Evolutionary conservation across 2,797 vertebrate species (phyloP).

Genomic region (Pelobates cultripes): DNA sequence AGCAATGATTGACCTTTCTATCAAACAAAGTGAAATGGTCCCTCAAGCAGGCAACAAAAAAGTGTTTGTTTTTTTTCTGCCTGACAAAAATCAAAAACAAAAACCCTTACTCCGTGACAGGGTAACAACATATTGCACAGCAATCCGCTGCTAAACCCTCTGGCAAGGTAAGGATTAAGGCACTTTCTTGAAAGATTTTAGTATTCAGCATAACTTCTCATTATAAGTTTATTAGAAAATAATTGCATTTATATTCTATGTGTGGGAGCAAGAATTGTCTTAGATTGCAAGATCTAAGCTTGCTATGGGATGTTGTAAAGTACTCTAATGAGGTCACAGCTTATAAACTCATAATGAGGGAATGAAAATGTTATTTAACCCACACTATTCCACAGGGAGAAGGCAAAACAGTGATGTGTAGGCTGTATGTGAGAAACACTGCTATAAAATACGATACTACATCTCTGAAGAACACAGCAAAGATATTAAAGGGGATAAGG

Average conservation of each 20-base stretch:
- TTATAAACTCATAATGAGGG: constrained; percentile 2
- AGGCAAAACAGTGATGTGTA: not conserved
- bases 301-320: not conserved
- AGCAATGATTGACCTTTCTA: constrained; percentile 34
- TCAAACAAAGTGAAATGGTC: constrained; percentile 35
- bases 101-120: not conserved
- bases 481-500: too few species aligned
- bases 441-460: too few species aligned
- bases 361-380: constrained; percentile 6
- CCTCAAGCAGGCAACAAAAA: constrained; percentile 3
- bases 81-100: not conserved
- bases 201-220: not conserved
- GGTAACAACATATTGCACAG: constrained; percentile 5
- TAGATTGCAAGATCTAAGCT: not conserved
- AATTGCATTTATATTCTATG: constrained; percentile 8
- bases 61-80: constrained; percentile 25
- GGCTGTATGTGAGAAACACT: too few species aligned
- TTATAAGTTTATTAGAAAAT: constrained; percentile 8
- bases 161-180: constrained; percentile 11
- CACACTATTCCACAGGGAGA: not conserved
- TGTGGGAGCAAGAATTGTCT: not conserved
- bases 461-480: too few species aligned
- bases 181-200: not conserved
- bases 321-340: not conserved
- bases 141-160: constrained; percentile 14